These are phyloP conservation scores for Pogonocichla stellata DNA, from an alignment of 2,113 vertebrate genomes.

Conservation along the genomic window DNA sequence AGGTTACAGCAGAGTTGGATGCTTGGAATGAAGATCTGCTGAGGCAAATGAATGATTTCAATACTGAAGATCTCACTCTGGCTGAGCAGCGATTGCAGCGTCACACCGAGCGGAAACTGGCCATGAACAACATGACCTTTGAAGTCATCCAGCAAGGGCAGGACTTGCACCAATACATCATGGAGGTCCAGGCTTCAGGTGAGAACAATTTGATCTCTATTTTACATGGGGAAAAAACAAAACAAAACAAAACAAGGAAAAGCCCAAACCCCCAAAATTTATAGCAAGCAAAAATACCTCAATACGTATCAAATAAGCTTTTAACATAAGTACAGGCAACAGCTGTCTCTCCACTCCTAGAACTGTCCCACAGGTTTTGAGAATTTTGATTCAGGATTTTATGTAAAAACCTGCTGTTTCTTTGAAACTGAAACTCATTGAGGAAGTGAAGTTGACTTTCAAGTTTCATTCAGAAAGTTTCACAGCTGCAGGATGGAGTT, in stretches of 20 bases:
- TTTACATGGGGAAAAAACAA: background rate
- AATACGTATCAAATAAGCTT: background rate
- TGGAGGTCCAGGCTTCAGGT: slow-evolving; percentile 99
- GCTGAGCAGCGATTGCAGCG: slow-evolving; percentile 93
- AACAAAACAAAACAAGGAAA: background rate
- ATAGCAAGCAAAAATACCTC: background rate
- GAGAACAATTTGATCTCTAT: background rate
- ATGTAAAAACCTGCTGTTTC: background rate
- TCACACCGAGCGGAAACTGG: slow-evolving; percentile 90
- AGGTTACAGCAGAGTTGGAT: slow-evolving; percentile 95
- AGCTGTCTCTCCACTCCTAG: background rate
- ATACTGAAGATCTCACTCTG: slow-evolving; percentile 86
- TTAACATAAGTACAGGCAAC: background rate
- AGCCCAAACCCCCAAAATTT: background rate
- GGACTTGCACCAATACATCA: slow-evolving; percentile 97
- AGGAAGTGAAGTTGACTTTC: background rate
- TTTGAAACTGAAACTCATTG: background rate
- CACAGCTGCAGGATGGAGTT: background rate
- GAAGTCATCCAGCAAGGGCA: slow-evolving; percentile 98
- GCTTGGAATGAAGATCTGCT: slow-evolving; percentile 97
- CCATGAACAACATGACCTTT: slow-evolving; percentile 98
- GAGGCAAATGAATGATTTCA: slow-evolving; percentile 93
- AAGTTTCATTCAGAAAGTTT: background rate
- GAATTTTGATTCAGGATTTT: background rate
- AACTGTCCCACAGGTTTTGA: background rate